Conservation (phyloP, 2,113 vertebrate genomes). For the Cariama cristata region DNA sequence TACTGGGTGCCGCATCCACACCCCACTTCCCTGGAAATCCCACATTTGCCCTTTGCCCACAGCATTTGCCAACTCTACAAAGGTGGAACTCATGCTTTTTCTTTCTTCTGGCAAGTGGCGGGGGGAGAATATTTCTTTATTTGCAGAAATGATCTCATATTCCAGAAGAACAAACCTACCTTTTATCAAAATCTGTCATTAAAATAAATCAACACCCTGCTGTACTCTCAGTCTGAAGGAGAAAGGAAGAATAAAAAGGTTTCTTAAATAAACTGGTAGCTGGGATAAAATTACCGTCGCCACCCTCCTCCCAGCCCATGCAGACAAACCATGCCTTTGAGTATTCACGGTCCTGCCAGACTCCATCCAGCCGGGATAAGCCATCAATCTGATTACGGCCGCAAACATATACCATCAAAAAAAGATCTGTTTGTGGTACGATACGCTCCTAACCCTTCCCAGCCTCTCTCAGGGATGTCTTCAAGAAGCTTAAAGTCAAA, state of each 20-base stretch:
- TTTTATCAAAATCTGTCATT: no score
- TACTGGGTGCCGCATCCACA: not conserved
- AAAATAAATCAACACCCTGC: not conserved
- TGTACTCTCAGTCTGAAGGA: not conserved
- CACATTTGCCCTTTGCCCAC: accelerated
- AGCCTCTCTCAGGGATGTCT: not conserved
- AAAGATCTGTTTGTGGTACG: not conserved
- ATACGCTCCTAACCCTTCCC: not conserved
- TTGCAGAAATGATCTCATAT: not conserved
- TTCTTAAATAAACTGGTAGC: not conserved
- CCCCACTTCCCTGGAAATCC: not conserved
- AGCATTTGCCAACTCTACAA: not conserved
- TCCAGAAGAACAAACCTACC: not conserved
- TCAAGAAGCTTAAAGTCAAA: not conserved
- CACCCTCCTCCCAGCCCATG: not conserved
- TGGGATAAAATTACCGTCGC: not conserved
- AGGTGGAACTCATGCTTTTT: not conserved
- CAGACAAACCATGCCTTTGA: conserved; percentile 26
- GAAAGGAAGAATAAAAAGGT: not conserved
- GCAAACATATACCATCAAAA: not conserved
- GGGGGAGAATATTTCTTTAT: not conserved
- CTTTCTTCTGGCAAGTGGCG: not conserved
- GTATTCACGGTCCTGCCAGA: not conserved
- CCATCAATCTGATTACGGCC: not conserved
- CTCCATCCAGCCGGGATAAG: not conserved